Evolutionary conservation across 2,113 vertebrate species (phyloP).

Genomic region (Pseudopipra pipra): DNA sequence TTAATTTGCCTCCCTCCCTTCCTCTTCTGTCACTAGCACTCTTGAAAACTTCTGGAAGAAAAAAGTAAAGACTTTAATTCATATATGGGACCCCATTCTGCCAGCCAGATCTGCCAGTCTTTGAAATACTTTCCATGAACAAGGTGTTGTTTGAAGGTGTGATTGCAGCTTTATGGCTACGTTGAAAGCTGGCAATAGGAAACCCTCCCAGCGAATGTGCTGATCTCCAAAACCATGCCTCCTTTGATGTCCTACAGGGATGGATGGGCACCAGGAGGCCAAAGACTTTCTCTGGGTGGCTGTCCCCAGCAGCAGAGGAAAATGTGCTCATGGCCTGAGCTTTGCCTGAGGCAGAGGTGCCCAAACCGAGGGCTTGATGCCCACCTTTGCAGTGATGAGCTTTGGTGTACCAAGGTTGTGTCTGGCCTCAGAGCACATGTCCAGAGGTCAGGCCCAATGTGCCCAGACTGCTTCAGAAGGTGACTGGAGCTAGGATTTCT

Average conservation of each 20-base stretch:
- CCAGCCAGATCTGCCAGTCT: slow-evolving; percentile 54
- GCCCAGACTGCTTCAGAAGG: accelerated
- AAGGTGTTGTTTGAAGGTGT: slow-evolving; percentile 41
- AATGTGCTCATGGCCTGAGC: accelerated
- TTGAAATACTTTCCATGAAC: slow-evolving; percentile 50
- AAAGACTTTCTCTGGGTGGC: neutral
- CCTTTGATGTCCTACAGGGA: neutral
- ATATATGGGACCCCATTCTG: slow-evolving; percentile 68
- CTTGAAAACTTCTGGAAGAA: slow-evolving; percentile 66
- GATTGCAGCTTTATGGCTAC: slow-evolving; percentile 20
- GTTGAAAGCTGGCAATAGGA: neutral
- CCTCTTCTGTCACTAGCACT: slow-evolving; percentile 55
- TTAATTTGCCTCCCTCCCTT: slow-evolving; percentile 55
- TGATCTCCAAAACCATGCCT: neutral
- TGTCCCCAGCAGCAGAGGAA: neutral
- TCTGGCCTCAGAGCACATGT: neutral
- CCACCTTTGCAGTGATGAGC: neutral
- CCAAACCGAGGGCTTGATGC: accelerated
- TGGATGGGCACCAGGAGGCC: accelerated
- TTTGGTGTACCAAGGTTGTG: too few species aligned
- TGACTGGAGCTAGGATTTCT: neutral
- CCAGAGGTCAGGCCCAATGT: accelerated
- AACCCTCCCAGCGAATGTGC: neutral
- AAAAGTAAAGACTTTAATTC: slow-evolving; percentile 60
- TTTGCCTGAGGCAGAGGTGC: neutral